Conservation (phyloP, 2,113 vertebrate genomes). For the Corvus moneduloides region DNA sequence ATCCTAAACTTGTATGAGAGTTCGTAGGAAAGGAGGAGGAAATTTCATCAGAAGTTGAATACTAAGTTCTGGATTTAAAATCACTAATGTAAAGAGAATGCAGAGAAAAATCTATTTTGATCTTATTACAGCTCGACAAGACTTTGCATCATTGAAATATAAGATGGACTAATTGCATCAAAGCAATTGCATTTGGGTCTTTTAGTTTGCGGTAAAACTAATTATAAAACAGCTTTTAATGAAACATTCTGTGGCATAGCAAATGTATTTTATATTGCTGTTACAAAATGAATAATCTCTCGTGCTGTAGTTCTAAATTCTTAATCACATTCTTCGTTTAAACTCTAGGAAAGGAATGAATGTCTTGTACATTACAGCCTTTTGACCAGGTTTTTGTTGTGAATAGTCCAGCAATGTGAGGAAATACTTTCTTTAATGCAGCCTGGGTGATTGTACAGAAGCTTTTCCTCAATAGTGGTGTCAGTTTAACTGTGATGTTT, state of each 20-base stretch:
- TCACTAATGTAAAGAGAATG: background rate
- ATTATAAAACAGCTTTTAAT: constrained; percentile 50
- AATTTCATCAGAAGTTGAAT: background rate
- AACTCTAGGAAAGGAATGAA: background rate
- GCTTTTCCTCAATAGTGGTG: background rate
- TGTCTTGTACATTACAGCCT: background rate
- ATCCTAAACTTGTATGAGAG: background rate
- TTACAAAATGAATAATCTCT: constrained; percentile 19
- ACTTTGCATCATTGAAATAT: constrained; percentile 35
- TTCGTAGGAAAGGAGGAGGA: background rate
- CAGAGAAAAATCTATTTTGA: constrained; percentile 45
- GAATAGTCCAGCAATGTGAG: background rate
- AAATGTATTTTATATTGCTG: constrained; percentile 4
- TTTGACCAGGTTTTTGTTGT: background rate
- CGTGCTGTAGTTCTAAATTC: background rate
- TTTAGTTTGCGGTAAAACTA: constrained; percentile 6
- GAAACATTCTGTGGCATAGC: constrained; percentile 21
- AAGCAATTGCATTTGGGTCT: constrained; percentile 9
- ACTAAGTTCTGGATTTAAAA: background rate
- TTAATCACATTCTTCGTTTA: background rate
- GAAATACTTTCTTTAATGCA: background rate
- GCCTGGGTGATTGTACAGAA: background rate
- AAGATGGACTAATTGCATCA: constrained; percentile 32
- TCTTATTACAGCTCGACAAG: constrained; percentile 22
- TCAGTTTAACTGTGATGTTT: background rate